Evolutionary conservation across 2,888 invertebrate genomes (phyloP), one percentile per base, ranked within the genome.

Genomic region (Ferrisia virgata): DNA sequence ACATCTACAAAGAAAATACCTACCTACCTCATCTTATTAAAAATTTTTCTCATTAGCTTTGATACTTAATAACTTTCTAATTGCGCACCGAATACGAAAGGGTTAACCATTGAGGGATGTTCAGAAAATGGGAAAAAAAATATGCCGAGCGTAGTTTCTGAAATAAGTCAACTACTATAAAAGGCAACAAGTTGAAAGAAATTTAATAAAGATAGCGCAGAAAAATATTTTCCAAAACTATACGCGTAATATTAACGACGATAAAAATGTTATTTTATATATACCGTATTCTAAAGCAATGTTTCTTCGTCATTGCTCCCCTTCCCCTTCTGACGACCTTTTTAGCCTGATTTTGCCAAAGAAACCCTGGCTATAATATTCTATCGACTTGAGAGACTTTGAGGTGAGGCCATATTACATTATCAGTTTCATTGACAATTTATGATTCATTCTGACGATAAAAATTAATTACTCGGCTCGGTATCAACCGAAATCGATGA

Each of bases 31-130:
- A n/a, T n/a, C 58, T 25, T 64, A 64, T 64, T 64, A 64, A 64
- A n/a, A 64, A 64, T 64, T 28, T 64, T 64, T 64, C 58, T 64
- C 58, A 64, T 64, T 64, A 64, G 58, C 58, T 64, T 64, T 64
- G 58, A 64, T 64, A 64, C 25, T 64, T 64, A 64, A 64, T 25
- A 64, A 64, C 58, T 43, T 43, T 43, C 43, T 43, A 43, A 43
- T 43, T 43, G 25, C 58, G 58, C 43, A 43, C n/a, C n/a, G 28
- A 6, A 11, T 11, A 39, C 39, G 11, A 39, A 39, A 39, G 5
- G 28, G 18, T 47, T 28, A 28, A 25, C n/a, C n/a, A n/a, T n/a
- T n/a, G n/a, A 64, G 58, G 22, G 53, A 13, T 2, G 13, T 36
- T 36, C 36, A 9, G 43, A n/a, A n/a, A n/a, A n/a, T n/a, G 43